phyloP scores from a whole-genome alignment of 1,140 invertebrate species.

The Hycleus cichorii region DNA sequence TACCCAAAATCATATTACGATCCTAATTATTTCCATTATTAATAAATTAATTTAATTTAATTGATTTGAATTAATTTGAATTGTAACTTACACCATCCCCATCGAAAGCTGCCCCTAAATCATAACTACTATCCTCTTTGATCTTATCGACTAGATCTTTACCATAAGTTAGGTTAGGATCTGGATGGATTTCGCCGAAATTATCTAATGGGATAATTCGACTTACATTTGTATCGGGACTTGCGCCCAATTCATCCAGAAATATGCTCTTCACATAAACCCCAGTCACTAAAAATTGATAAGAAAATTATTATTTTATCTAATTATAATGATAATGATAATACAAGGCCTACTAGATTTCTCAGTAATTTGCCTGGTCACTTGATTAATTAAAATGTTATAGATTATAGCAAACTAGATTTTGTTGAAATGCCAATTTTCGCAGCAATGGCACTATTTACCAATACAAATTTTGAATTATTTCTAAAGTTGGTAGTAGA shows the following conservation, averaged over 20 bases:
- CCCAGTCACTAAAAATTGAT: conserved; percentile 71
- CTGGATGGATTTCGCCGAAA: conserved; percentile 95
- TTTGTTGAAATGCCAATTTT: too few species aligned
- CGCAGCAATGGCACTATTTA: too few species aligned
- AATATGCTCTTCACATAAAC: conserved; percentile 91
- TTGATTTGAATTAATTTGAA: too few species aligned
- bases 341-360: conserved; percentile 24
- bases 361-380: too few species aligned
- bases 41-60: too few species aligned
- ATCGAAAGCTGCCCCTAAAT: conserved; percentile 98
- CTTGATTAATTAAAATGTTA: too few species aligned
- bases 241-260: conserved; percentile 74
- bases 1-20: conserved; percentile 95
- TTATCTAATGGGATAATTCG: conserved; percentile 75
- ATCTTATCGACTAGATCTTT: conserved; percentile 67
- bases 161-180: conserved; percentile 97
- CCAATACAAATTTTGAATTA: too few species aligned
- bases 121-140: conserved; percentile 63
- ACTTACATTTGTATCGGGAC: conserved; percentile 58
- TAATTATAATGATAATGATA: too few species aligned
- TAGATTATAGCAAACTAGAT: too few species aligned
- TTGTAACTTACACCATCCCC: conserved; percentile 76
- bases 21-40: conserved; percentile 47
- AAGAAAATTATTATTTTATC: too few species aligned
- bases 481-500: too few species aligned